A percentile compares a stretch with the other conserved stretches of the same genome.
Evolutionary conservation across 2,888 invertebrate species (phyloP).

Genomic region (Chaitophorus viminalis): DNA sequence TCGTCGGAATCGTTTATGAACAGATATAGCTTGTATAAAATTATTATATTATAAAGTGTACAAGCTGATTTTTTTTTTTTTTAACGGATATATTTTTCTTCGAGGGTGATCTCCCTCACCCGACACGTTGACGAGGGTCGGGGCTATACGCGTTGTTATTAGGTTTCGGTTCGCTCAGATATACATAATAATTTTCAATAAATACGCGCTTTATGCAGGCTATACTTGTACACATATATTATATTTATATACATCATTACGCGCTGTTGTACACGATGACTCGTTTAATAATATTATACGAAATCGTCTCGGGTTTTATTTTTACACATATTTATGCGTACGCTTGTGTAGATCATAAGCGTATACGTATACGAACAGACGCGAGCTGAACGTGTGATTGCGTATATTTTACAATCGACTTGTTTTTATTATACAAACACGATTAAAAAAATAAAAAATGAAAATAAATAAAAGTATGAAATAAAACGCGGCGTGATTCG

Average conservation of each 20-base stretch:
- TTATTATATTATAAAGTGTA: too few relatives aligned
- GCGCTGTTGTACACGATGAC: too few relatives aligned
- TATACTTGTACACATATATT: not conserved
- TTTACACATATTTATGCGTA: not conserved
- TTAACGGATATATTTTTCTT: too few relatives aligned
- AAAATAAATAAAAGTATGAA: not conserved
- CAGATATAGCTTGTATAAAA: too few relatives aligned
- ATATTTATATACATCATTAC: too few relatives aligned
- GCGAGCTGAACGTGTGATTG: not conserved
- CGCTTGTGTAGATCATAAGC: not conserved
- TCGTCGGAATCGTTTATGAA: too few relatives aligned
- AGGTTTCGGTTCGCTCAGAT: not conserved
- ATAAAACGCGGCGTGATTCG: not conserved
- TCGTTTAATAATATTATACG: not conserved
- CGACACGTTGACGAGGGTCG: too few relatives aligned
- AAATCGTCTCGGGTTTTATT: not conserved
- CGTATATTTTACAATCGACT: slow-evolving; percentile 1
- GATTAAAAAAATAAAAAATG: too few relatives aligned
- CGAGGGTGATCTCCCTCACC: not conserved
- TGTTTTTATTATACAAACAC: not conserved
- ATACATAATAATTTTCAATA: not conserved
- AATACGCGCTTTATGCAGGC: not conserved
- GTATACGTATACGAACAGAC: not conserved
- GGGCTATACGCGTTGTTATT: not conserved
- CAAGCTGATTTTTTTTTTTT: too few relatives aligned